These are phyloP conservation scores for Chauna torquata DNA, from an alignment of 2,113 vertebrate species.

Conservation along the genomic window DNA sequence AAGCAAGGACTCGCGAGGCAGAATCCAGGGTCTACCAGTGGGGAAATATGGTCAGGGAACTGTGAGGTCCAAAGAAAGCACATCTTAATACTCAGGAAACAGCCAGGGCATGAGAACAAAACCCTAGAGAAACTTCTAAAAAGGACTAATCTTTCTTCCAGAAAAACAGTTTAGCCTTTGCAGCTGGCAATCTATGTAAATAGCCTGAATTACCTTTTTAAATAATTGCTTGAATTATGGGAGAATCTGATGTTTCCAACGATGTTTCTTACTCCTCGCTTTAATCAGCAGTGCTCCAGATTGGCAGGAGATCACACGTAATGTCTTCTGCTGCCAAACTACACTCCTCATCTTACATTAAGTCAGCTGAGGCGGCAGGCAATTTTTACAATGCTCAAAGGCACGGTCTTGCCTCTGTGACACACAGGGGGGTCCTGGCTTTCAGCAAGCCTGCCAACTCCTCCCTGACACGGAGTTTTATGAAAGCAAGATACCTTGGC, in stretches of 20 bases:
- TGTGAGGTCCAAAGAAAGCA: background rate
- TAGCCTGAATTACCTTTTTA: background rate
- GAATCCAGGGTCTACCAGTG: background rate
- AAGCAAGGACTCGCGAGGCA: background rate
- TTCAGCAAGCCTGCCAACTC: background rate
- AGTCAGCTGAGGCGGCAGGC: background rate
- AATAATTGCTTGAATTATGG: background rate
- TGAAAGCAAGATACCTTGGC: background rate
- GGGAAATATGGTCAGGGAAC: background rate
- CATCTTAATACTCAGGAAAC: rapidly evolving
- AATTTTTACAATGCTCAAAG: background rate
- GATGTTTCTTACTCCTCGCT: background rate
- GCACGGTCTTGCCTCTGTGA: background rate
- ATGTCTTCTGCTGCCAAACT: background rate
- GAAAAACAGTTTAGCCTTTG: too few relatives aligned
- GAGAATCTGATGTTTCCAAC: background rate
- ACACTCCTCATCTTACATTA: background rate
- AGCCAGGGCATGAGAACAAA: background rate
- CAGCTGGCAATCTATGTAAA: too few relatives aligned
- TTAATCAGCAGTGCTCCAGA: background rate
- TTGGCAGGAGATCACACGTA: background rate
- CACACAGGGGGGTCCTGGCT: background rate
- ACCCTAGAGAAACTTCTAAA: background rate
- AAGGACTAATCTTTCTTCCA: background rate
- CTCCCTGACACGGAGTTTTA: background rate